Evolutionary conservation across 1,140 invertebrate genomes (phyloP).

Genomic region (Diorhabda sublineata): DNA sequence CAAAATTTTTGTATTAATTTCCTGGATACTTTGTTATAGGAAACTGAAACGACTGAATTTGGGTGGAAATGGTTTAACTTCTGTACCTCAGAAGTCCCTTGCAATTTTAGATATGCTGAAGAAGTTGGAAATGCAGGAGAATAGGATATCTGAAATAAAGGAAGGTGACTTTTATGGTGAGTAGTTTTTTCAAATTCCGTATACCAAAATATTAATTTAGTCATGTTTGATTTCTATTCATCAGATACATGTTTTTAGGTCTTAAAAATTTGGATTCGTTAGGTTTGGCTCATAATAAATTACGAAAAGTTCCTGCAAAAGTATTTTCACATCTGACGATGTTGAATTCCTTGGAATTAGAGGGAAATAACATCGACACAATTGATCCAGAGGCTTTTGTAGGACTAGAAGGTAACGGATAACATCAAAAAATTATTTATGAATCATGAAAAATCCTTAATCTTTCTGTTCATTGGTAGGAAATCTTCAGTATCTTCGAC

Average conservation of each 20-base stretch:
- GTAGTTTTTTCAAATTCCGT: not conserved
- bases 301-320: slow-evolving; percentile 69
- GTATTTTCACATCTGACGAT: slow-evolving; percentile 75
- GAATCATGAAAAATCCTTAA: not conserved
- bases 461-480: slow-evolving; percentile 44
- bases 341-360: slow-evolving; percentile 80
- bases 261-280: slow-evolving; percentile 74
- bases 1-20: too few relatives aligned
- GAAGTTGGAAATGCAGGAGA: slow-evolving; percentile 84
- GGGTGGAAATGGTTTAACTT: slow-evolving; percentile 74
- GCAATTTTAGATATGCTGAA: slow-evolving; percentile 72
- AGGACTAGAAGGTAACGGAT: slow-evolving; percentile 72
- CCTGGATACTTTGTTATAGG: slow-evolving; percentile 50
- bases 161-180: slow-evolving; percentile 82
- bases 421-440: not conserved
- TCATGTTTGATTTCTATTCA: not conserved
- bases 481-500: slow-evolving; percentile 80
- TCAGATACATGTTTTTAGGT: slow-evolving; percentile 51
- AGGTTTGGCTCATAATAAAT: slow-evolving; percentile 77
- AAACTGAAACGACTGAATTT: slow-evolving; percentile 81
- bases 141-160: slow-evolving; percentile 68
- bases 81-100: slow-evolving; percentile 72
- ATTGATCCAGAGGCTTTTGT: slow-evolving; percentile 79
- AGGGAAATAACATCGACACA: slow-evolving; percentile 75
- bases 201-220: not conserved